phyloP scores from a whole-genome alignment of 2,113 vertebrate genomes.

The Symphodus melops region DNA sequence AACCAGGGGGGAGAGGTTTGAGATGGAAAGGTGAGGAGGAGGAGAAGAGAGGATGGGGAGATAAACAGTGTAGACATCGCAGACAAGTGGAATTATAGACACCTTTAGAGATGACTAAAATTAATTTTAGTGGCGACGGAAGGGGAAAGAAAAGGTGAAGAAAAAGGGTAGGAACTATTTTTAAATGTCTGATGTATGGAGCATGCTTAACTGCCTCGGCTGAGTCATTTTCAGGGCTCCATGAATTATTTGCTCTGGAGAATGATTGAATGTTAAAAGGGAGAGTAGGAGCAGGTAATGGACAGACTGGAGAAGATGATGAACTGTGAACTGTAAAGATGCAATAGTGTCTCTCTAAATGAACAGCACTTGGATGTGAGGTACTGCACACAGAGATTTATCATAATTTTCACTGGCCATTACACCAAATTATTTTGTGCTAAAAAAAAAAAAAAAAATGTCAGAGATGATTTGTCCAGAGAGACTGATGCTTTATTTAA shows the following conservation, averaged over 20 bases:
- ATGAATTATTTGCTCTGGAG: slow-evolving; percentile 55
- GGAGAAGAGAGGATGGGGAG: slow-evolving; percentile 39
- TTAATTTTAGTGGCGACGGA: background rate
- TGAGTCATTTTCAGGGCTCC: slow-evolving; percentile 37
- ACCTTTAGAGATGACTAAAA: slow-evolving; percentile 22
- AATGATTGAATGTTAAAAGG: slow-evolving; percentile 28
- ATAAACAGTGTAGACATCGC: slow-evolving; percentile 40
- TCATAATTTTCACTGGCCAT: slow-evolving; percentile 52
- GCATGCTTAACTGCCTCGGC: slow-evolving; percentile 53
- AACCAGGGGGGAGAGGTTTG: slow-evolving; percentile 14
- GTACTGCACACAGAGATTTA: slow-evolving; percentile 30
- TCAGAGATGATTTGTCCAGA: slow-evolving; percentile 40
- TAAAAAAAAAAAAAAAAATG: slow-evolving; percentile 15
- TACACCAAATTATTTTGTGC: slow-evolving; percentile 58
- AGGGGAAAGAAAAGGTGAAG: background rate
- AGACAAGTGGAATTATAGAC: slow-evolving; percentile 58
- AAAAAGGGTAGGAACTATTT: slow-evolving; percentile 53
- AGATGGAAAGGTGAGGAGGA: slow-evolving; percentile 49
- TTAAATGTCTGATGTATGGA: slow-evolving; percentile 57
- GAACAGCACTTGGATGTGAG: slow-evolving; percentile 20
- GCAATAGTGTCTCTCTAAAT: slow-evolving; percentile 9
- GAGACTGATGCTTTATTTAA: slow-evolving; percentile 54
- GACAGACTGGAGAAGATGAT: slow-evolving; percentile 41
- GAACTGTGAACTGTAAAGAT: slow-evolving; percentile 42
- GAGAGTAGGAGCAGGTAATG: slow-evolving; percentile 38